These are phyloP conservation scores for Cercopithecus mona DNA, from an alignment of 2,113 vertebrate species.

Conservation along the genomic window DNA sequence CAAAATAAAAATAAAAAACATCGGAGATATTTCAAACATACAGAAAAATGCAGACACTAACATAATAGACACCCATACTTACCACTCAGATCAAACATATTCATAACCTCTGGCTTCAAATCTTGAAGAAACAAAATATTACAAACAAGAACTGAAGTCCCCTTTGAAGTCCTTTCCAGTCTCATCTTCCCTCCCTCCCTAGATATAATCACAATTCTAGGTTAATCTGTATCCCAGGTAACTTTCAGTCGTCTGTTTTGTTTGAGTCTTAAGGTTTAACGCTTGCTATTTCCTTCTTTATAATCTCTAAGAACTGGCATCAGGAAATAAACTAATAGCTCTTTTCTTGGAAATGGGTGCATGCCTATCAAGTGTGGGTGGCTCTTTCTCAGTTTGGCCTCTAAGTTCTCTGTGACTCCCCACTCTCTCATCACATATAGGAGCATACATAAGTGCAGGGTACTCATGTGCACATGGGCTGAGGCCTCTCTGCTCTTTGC, in stretches of 20 bases:
- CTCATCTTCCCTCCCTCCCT: neutral
- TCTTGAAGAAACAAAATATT: neutral
- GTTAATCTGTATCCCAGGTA: neutral
- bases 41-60: neutral
- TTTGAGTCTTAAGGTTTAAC: slow-evolving; percentile 18
- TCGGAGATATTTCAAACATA: neutral
- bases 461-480: accelerated
- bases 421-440: accelerated
- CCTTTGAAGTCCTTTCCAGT: neutral
- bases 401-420: neutral
- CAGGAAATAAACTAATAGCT: neutral
- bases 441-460: neutral
- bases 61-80: neutral
- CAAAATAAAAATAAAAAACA: neutral
- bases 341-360: neutral
- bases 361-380: neutral
- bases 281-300: neutral
- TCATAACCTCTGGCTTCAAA: neutral
- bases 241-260: neutral
- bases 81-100: neutral
- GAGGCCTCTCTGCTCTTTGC: neutral
- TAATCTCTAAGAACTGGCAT: neutral
- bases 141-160: neutral
- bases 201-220: neutral
- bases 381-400: neutral